phyloP scores from a whole-genome alignment of 2,113 vertebrate genomes.

The Aix galericulata region DNA sequence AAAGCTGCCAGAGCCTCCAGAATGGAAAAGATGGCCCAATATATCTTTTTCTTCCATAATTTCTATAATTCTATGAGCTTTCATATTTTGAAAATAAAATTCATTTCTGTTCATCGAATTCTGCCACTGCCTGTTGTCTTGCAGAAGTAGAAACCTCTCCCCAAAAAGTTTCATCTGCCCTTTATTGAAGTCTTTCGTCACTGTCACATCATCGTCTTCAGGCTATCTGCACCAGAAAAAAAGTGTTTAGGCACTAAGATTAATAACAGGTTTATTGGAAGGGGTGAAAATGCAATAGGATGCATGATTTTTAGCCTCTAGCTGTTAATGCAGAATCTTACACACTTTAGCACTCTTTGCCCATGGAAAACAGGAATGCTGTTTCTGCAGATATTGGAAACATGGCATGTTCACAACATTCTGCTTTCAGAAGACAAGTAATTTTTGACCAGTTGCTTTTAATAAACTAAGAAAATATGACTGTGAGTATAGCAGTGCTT shows the following conservation, averaged over 20 bases:
- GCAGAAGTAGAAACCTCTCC: conserved; percentile 19
- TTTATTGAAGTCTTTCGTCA: conserved; percentile 55
- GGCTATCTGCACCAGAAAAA: conserved; percentile 43
- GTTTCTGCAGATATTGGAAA: not conserved
- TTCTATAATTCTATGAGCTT: conserved; percentile 38
- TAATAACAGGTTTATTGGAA: conserved; percentile 46
- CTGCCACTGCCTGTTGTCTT: not conserved
- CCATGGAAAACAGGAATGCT: not conserved
- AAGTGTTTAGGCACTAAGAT: conserved; percentile 18
- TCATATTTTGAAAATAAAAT: conserved; percentile 50
- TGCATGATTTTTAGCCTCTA: conserved; percentile 41
- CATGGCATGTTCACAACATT: fast-evolving
- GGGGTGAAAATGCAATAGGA: conserved; percentile 21
- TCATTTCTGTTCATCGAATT: conserved; percentile 8
- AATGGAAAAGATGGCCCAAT: conserved; percentile 32
- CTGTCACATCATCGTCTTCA: conserved; percentile 8
- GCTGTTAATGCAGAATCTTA: conserved; percentile 13
- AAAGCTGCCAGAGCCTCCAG: not conserved
- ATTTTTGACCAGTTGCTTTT: conserved; percentile 11
- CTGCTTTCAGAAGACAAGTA: not conserved
- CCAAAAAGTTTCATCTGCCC: conserved; percentile 46
- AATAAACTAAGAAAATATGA: conserved; percentile 12
- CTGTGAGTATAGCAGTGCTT: not conserved
- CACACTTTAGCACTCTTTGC: not conserved
- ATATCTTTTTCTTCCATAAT: conserved; percentile 9